Evolutionary conservation across 2,888 invertebrate species (phyloP).

Genomic region (Plebejus melissa): DNA sequence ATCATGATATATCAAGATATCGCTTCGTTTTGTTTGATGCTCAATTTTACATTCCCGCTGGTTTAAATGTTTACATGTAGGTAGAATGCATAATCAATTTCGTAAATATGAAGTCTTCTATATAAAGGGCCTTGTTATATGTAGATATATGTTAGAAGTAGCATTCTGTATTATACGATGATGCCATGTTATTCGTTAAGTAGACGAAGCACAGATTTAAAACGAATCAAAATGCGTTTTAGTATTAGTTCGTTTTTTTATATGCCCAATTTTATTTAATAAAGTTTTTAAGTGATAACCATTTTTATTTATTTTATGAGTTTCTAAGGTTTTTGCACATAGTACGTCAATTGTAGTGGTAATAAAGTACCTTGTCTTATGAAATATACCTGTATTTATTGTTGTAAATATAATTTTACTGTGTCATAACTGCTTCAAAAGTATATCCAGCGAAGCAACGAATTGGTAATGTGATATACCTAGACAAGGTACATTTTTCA

Average conservation of each 20-base stretch:
- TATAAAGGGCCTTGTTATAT: constrained; percentile 56
- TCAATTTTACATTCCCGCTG: constrained; percentile 26
- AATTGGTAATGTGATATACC: constrained; percentile 44
- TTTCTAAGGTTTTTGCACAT: constrained; percentile 38
- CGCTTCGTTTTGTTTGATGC: constrained; percentile 24
- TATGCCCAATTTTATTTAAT: constrained; percentile 38
- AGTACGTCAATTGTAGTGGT: constrained; percentile 46
- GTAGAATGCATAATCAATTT: constrained; percentile 27
- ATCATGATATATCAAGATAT: neutral
- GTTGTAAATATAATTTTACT: constrained; percentile 30
- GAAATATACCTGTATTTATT: constrained; percentile 38
- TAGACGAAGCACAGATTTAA: constrained; percentile 47
- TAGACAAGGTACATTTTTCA: neutral
- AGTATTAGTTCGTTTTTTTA: constrained; percentile 68
- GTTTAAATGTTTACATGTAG: constrained; percentile 22
- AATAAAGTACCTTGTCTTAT: constrained; percentile 40
- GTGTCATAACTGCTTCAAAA: constrained; percentile 37
- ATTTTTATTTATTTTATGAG: constrained; percentile 36
- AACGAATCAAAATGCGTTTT: constrained; percentile 71
- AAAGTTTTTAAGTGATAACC: constrained; percentile 33
- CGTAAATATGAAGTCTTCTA: constrained; percentile 40
- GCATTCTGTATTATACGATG: constrained; percentile 43
- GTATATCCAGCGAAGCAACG: constrained; percentile 40
- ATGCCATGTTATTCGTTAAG: constrained; percentile 64
- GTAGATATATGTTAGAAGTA: constrained; percentile 45